Conservation (phyloP, 2,113 vertebrate species). For the Arvicanthis niloticus region DNA sequence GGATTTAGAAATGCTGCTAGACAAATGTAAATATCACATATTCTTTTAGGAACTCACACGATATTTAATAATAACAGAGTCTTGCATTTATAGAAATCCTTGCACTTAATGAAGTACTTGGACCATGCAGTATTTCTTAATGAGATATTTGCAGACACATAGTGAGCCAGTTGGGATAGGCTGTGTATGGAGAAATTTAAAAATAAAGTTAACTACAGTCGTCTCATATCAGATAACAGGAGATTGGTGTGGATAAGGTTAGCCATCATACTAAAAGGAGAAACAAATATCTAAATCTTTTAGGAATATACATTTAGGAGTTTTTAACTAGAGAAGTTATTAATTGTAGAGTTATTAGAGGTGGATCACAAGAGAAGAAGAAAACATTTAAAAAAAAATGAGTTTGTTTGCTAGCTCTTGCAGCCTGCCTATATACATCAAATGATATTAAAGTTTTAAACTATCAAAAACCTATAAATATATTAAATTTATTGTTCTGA, state of each 20-base stretch:
- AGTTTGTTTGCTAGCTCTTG: background rate
- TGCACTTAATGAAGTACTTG: background rate
- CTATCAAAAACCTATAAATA: background rate
- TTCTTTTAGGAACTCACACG: background rate
- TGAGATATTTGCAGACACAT: conserved; percentile 5
- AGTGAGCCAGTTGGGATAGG: background rate
- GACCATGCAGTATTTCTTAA: background rate
- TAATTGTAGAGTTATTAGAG: background rate
- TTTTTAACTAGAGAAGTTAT: background rate
- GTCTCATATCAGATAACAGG: background rate
- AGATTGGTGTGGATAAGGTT: background rate
- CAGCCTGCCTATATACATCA: background rate
- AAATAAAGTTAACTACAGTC: conserved; percentile 11
- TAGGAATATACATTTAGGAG: background rate
- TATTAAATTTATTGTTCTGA: background rate
- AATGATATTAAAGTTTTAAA: background rate
- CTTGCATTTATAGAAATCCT: background rate
- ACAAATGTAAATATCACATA: background rate
- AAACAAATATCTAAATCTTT: background rate
- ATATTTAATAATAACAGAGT: background rate
- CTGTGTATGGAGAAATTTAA: background rate
- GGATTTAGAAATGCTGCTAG: background rate
- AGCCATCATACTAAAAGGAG: background rate
- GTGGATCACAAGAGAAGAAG: background rate
- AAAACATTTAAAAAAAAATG: background rate